phyloP scores from a whole-genome alignment of 2,888 invertebrate species.

The Drosophila ustulata region DNA sequence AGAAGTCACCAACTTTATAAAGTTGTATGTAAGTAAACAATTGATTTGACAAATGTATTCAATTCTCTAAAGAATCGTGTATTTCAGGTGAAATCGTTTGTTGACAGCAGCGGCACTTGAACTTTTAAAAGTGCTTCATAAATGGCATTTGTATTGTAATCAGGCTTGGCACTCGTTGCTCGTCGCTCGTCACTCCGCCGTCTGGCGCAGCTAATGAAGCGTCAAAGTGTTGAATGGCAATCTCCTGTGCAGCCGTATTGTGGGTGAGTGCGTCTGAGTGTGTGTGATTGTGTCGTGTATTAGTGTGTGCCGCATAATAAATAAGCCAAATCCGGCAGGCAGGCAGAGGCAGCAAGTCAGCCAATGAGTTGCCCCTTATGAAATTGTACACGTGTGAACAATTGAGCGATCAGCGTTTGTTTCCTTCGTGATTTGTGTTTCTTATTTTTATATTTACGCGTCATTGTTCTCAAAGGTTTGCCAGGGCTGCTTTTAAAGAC shows the following conservation, averaged over 20 bases:
- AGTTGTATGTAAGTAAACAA: neutral
- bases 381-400: constrained; percentile 50
- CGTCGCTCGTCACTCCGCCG: constrained; percentile 22
- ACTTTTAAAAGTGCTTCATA: constrained; percentile 11
- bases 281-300: neutral
- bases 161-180: constrained; percentile 28
- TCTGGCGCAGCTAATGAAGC: constrained; percentile 61
- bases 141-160: constrained; percentile 52
- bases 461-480: constrained; percentile 31
- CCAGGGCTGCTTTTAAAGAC: constrained; percentile 17
- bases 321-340: constrained; percentile 53
- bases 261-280: neutral
- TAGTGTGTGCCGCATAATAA: constrained; percentile 49
- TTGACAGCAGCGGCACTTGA: neutral
- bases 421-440: constrained; percentile 40
- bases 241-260: constrained; percentile 5
- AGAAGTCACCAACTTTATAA: too few relatives aligned
- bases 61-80: neutral
- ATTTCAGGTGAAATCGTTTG: constrained; percentile 17
- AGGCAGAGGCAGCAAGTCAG: neutral
- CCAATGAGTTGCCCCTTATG: constrained; percentile 28
- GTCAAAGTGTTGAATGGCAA: constrained; percentile 70
- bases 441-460: constrained; percentile 33
- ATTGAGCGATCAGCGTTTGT: constrained; percentile 57
- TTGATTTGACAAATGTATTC: neutral